Conservation (phyloP, 2,797 vertebrate species). For the Pogonophryne albipinna region DNA sequence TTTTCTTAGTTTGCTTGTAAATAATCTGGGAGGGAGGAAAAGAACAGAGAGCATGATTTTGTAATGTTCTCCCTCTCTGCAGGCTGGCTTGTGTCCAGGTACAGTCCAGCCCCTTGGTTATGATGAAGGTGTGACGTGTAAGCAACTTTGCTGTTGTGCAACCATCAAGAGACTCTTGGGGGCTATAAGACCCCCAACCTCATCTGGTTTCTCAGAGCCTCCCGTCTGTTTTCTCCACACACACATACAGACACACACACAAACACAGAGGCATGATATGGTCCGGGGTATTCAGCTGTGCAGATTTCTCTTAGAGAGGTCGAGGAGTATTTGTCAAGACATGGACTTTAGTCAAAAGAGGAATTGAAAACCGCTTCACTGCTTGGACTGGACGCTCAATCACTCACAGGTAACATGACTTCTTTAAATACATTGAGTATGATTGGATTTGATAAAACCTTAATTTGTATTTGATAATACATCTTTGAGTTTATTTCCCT, state of each 20-base stretch:
- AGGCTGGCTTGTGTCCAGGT: conserved; percentile 71
- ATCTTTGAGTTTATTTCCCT: conserved; percentile 4
- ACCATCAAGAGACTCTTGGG: conserved; percentile 64
- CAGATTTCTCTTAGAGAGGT: conserved; percentile 46
- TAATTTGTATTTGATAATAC: neutral
- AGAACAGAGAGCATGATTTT: conserved; percentile 28
- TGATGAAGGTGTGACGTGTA: conserved; percentile 68
- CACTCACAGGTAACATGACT: conserved; percentile 58
- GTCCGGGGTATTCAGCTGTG: conserved; percentile 38
- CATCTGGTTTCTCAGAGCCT: conserved; percentile 76
- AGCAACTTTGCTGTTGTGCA: conserved; percentile 75
- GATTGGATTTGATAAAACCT: neutral
- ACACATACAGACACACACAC: conserved; percentile 33
- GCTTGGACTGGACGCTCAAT: conserved; percentile 31
- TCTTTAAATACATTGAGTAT: neutral
- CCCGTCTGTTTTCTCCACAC: conserved; percentile 18
- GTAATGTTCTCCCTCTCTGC: conserved; percentile 15
- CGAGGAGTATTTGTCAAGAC: conserved; percentile 45
- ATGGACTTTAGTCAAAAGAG: conserved; percentile 65
- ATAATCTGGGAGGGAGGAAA: conserved; percentile 6
- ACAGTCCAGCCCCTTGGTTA: conserved; percentile 61
- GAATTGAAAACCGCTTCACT: conserved; percentile 36
- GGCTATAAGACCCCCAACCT: conserved; percentile 75
- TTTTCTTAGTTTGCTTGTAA: conserved; percentile 46
- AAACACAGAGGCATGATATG: conserved; percentile 47